A percentile compares a stretch with the other conserved stretches of the same genome.
Conservation (phyloP, 64 coral and sea anemone species). For the Pocillopora damicornis region DNA sequence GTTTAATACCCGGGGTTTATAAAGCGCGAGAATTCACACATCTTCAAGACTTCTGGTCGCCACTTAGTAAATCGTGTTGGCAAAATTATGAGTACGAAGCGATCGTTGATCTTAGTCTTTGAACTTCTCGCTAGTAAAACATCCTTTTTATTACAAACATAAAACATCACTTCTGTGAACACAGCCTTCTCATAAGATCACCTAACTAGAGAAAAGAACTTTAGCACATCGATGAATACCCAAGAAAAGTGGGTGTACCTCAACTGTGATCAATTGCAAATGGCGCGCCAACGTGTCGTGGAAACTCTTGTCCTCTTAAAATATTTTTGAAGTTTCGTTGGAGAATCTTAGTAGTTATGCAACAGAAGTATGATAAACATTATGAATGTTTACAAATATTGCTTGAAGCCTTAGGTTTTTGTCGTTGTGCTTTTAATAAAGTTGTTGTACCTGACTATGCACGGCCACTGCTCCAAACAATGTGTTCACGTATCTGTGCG, state of each 20-base stretch:
- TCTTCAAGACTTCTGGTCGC: slow-evolving; percentile 34
- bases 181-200: not conserved
- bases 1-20: slow-evolving; percentile 19
- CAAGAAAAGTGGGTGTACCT: slow-evolving; percentile 8
- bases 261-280: not conserved
- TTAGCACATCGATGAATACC: not conserved
- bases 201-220: not conserved
- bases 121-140: not conserved
- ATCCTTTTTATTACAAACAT: not conserved
- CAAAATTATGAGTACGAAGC: not conserved
- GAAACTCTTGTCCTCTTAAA: not conserved
- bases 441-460: not conserved
- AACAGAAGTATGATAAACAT: not conserved
- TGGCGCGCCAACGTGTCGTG: slow-evolving; percentile 4
- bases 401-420: not conserved
- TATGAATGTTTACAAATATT: not conserved
- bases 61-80: slow-evolving; percentile 5
- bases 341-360: not conserved
- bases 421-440: not conserved
- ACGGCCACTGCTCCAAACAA: not conserved
- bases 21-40: slow-evolving; percentile 49
- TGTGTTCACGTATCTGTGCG: not conserved
- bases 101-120: not conserved
- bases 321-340: not conserved
- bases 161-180: not conserved